phyloP scores from a whole-genome alignment of 1,140 invertebrate genomes.

The Nomia melanderi region DNA sequence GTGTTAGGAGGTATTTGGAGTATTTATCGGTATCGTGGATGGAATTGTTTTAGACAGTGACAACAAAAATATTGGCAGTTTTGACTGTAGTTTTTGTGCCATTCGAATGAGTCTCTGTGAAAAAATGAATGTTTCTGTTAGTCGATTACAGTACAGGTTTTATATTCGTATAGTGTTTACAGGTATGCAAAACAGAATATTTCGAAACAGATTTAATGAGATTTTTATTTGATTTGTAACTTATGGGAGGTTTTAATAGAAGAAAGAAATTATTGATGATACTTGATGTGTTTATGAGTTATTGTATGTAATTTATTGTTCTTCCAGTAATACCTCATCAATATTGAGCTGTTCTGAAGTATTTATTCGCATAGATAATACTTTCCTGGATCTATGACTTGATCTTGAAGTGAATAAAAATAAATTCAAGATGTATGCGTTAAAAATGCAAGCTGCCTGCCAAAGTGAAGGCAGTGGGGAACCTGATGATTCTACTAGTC shows the following conservation, averaged over 20 bases:
- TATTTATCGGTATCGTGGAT: not conserved
- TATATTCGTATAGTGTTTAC: no score
- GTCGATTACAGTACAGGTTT: no score
- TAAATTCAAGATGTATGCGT: conserved; percentile 73
- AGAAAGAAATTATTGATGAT: no score
- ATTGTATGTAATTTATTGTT: not conserved
- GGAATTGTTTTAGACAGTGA: not conserved
- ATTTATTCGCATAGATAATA: not conserved
- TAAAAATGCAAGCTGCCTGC: conserved; percentile 78
- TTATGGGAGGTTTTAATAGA: no score
- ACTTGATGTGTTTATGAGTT: no score
- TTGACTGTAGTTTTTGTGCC: no score
- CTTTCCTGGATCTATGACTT: not conserved
- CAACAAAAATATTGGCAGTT: no score
- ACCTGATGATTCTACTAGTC: conserved; percentile 70
- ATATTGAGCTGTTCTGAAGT: not conserved
- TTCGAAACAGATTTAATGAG: no score
- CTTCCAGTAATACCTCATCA: conserved; percentile 11
- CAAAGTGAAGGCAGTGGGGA: conserved; percentile 75
- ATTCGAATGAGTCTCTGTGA: no score
- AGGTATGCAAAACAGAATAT: not conserved
- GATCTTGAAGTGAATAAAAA: conserved; percentile 3
- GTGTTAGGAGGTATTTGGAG: not conserved
- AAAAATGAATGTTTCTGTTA: no score
- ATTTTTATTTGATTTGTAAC: not conserved